Evolutionary conservation across 2,888 invertebrate genomes (phyloP).

Genomic region (Tholera decimalis): DNA sequence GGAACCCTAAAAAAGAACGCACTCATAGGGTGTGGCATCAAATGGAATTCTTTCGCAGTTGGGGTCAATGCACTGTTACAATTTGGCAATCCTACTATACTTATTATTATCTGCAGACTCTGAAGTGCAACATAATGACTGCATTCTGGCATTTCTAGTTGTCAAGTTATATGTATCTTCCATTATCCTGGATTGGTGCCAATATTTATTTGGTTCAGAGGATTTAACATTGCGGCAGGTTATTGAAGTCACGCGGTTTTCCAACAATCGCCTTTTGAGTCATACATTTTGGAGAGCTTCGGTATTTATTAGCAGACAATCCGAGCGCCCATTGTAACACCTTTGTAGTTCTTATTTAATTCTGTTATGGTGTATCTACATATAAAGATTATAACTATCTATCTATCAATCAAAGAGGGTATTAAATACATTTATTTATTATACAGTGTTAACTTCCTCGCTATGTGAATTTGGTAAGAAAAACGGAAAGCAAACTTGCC

Average conservation of each 20-base stretch:
- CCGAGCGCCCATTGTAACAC: too few species aligned
- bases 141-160: conserved; percentile 11
- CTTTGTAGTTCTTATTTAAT: too few species aligned
- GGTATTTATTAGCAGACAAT: neutral
- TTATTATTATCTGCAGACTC: too few species aligned
- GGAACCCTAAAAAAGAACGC: neutral
- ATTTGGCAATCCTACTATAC: conserved; percentile 19
- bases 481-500: neutral
- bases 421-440: neutral
- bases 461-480: neutral
- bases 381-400: too few species aligned
- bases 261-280: conserved; percentile 15
- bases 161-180: conserved; percentile 2
- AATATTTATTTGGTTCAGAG: conserved; percentile 29
- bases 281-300: conserved; percentile 15
- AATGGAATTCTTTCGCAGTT: neutral
- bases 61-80: conserved; percentile 7
- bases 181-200: conserved; percentile 34
- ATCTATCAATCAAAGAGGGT: too few species aligned
- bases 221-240: conserved; percentile 39
- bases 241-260: conserved; percentile 1
- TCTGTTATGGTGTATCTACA: too few species aligned
- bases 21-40: neutral
- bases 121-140: conserved; percentile 20
- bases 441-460: neutral